phyloP scores from a whole-genome alignment of 2,888 invertebrate species.

The Chrysomela aeneicollis region DNA sequence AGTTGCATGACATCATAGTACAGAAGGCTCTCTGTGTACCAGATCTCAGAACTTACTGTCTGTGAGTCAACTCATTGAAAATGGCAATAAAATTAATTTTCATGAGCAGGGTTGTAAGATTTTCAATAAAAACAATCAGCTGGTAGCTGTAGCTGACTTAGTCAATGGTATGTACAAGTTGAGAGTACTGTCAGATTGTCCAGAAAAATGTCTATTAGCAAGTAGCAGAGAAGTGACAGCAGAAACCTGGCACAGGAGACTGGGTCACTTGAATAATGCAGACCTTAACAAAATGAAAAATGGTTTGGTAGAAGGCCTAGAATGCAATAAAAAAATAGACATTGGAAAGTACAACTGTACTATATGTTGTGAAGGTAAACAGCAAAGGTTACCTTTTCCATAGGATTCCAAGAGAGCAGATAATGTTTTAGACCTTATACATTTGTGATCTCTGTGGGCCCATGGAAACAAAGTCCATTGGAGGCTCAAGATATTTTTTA shows the following conservation, averaged over 20 bases:
- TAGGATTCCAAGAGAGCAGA: constrained; percentile 25
- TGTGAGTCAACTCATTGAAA: too few relatives aligned
- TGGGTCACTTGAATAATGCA: constrained; percentile 5
- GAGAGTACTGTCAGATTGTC: constrained; percentile 5
- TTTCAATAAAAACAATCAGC: background rate
- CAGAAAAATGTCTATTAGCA: constrained; percentile 6
- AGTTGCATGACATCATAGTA: constrained; percentile 11
- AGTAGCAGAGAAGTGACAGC: background rate
- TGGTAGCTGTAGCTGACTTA: constrained; percentile 13
- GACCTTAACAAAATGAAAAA: constrained; percentile 19
- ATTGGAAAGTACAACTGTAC: constrained; percentile 12
- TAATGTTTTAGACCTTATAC: constrained; percentile 33
- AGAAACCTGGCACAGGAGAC: too few relatives aligned
- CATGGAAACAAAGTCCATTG: constrained; percentile 13
- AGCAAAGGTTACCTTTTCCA: constrained; percentile 46
- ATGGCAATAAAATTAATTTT: constrained; percentile 10
- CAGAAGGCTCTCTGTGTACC: constrained; percentile 24
- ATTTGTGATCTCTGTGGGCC: constrained; percentile 26
- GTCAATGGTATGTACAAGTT: constrained; percentile 14
- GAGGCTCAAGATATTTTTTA: constrained; percentile 20
- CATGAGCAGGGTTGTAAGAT: background rate
- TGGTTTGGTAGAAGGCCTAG: constrained; percentile 9
- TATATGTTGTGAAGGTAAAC: constrained; percentile 37
- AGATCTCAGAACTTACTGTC: constrained; percentile 24
- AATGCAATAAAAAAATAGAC: background rate